phyloP scores from a whole-genome alignment of 2,888 invertebrate species.

The Nipponacmea schrenckii region DNA sequence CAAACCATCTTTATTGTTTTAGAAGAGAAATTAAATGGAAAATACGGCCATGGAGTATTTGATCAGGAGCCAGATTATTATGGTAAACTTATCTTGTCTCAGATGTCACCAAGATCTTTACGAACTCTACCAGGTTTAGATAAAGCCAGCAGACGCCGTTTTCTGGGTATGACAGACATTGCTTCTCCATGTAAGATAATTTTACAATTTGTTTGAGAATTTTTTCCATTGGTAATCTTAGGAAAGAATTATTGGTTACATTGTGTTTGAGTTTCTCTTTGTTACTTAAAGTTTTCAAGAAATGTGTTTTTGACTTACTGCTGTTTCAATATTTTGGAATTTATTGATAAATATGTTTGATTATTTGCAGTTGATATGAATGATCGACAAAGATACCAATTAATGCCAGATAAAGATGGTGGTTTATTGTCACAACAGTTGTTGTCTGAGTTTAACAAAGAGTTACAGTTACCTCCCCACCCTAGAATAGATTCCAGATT shows the following conservation, averaged over 20 bases:
- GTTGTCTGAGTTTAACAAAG: too few species aligned
- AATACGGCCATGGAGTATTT: slow-evolving; percentile 49
- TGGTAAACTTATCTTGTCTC: slow-evolving; percentile 34
- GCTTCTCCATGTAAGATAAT: slow-evolving; percentile 11
- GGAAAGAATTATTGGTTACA: too few species aligned
- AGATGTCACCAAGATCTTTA: slow-evolving; percentile 12
- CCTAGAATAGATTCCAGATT: slow-evolving; percentile 55
- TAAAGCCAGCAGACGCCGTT: slow-evolving; percentile 38
- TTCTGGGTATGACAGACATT: slow-evolving; percentile 40
- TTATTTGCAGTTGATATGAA: slow-evolving; percentile 19
- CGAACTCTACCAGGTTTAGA: slow-evolving; percentile 24
- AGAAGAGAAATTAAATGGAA: slow-evolving; percentile 44
- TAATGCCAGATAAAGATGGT: slow-evolving; percentile 32
- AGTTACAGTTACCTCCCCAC: slow-evolving; percentile 45
- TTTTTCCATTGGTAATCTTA: background rate
- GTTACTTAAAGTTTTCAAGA: too few species aligned
- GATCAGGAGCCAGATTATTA: slow-evolving; percentile 54
- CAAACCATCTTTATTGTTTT: slow-evolving; percentile 29
- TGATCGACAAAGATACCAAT: slow-evolving; percentile 40
- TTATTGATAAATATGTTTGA: too few species aligned
- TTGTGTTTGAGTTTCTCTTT: too few species aligned
- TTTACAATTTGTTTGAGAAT: background rate
- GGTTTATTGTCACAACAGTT: slow-evolving; percentile 26
- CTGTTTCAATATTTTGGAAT: background rate
- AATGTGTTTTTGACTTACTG: too few species aligned